Conservation (phyloP, 1,140 invertebrate genomes). For the Drosophila novamexicana region DNA sequence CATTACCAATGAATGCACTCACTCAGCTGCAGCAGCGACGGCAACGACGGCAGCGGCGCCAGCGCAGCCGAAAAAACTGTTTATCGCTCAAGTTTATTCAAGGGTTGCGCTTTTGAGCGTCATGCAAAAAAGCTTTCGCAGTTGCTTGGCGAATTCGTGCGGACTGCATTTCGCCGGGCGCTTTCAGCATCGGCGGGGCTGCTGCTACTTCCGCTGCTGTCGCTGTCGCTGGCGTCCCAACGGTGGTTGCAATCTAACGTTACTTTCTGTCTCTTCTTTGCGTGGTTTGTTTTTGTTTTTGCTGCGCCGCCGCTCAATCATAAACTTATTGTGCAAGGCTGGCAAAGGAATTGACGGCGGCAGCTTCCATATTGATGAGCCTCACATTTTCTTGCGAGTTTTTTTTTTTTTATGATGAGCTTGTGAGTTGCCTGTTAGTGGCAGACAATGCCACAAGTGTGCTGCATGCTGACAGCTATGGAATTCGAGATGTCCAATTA, state of each 20-base stretch:
- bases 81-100: constrained; percentile 61
- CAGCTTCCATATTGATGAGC: constrained; percentile 21
- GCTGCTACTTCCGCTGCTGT: constrained; percentile 12
- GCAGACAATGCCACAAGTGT: constrained; percentile 28
- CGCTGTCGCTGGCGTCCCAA: constrained; percentile 15
- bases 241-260: constrained; percentile 50
- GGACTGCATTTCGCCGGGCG: constrained; percentile 38
- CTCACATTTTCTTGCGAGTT: neutral
- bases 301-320: constrained; percentile 60
- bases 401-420: neutral
- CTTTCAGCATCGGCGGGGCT: constrained; percentile 10
- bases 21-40: constrained; percentile 19
- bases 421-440: constrained; percentile 8
- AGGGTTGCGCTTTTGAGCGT: constrained; percentile 58
- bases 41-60: constrained; percentile 1
- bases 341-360: constrained; percentile 5
- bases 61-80: constrained; percentile 40
- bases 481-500: constrained; percentile 5
- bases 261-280: constrained; percentile 26
- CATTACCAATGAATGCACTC: constrained; percentile 48
- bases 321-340: constrained; percentile 76
- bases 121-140: constrained; percentile 43
- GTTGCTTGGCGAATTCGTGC: constrained; percentile 28
- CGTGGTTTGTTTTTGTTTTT: constrained; percentile 13
- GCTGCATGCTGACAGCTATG: constrained; percentile 18